Percentiles rank a stretch among this genome's conserved stretches.
These are phyloP conservation scores for Serranus cabrilla DNA, from an alignment of 2,797 vertebrate genomes.

Conservation along the genomic window DNA sequence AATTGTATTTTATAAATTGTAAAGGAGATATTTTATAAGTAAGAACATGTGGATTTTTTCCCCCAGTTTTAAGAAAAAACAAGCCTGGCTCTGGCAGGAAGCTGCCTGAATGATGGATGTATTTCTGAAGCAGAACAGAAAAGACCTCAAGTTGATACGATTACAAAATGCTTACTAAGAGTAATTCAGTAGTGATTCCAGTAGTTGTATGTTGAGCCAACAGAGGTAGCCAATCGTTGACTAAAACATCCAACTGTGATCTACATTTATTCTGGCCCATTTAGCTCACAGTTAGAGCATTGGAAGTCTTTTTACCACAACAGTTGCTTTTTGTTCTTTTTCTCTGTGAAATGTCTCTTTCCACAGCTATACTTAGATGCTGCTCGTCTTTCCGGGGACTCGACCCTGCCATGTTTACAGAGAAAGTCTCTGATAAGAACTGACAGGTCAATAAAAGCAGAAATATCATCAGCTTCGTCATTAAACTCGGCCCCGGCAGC, in stretches of 20 bases:
- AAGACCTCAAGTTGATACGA: conserved; percentile 41
- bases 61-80: conserved; percentile 3
- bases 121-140: conserved; percentile 55
- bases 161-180: conserved; percentile 46
- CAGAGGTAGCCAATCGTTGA: conserved; percentile 15
- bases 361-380: conserved; percentile 23
- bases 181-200: conserved; percentile 54
- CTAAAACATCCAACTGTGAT: conserved; percentile 19
- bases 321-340: conserved; percentile 1
- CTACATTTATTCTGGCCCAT: conserved; percentile 3
- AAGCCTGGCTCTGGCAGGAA: conserved; percentile 28
- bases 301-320: neutral
- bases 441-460: conserved; percentile 87
- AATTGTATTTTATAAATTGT: conserved; percentile 43
- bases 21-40: conserved; percentile 15
- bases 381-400: conserved; percentile 71
- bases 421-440: conserved; percentile 82
- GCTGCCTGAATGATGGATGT: conserved; percentile 53
- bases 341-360: neutral
- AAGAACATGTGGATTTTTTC: conserved; percentile 12
- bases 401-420: conserved; percentile 60
- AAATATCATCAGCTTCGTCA: conserved; percentile 81
- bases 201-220: conserved; percentile 19
- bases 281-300: conserved; percentile 1
- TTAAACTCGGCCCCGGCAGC: conserved; percentile 75